A percentile compares a stretch with the other conserved stretches of the same genome.
phyloP scores from a whole-genome alignment of 2,113 vertebrate genomes.

The Oryzias curvinotus region DNA sequence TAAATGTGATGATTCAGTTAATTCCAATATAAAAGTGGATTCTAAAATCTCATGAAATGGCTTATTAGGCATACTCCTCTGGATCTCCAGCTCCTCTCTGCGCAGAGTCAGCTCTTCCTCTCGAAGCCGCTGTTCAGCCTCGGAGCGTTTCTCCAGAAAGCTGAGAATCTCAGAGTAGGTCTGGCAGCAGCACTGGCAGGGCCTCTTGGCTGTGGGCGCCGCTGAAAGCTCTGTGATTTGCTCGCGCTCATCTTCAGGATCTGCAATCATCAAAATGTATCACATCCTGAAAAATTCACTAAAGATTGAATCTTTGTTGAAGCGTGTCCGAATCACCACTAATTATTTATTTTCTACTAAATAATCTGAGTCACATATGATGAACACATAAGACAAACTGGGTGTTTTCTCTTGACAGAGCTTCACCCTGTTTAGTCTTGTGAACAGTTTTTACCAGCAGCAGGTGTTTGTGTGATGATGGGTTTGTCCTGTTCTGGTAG shows the following conservation, averaged over 20 bases:
- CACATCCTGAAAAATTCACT: background rate
- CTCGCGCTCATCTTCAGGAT: conserved; percentile 66
- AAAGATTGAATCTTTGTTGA: too few species aligned
- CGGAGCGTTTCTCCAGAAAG: conserved; percentile 80
- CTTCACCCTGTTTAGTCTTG: background rate
- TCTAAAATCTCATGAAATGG: too few species aligned
- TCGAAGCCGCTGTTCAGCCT: conserved; percentile 78
- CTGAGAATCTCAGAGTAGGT: conserved; percentile 81
- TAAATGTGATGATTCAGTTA: background rate
- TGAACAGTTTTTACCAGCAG: conserved; percentile 33
- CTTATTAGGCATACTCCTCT: conserved; percentile 60
- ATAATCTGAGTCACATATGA: too few species aligned
- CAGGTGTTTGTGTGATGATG: conserved; percentile 49
- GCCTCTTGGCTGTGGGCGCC: conserved; percentile 69
- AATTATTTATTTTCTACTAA: too few species aligned
- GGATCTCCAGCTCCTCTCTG: conserved; percentile 78
- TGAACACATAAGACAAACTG: background rate
- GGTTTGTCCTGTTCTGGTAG: conserved; percentile 73
- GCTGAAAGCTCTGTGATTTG: conserved; percentile 61
- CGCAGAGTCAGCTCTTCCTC: conserved; percentile 79
- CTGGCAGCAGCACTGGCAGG: conserved; percentile 82
- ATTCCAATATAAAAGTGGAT: background rate
- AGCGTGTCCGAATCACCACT: too few species aligned
- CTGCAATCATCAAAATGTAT: conserved; percentile 20
- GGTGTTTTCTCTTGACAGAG: background rate